Evolutionary conservation across 1,140 invertebrate species (phyloP), one percentile per base, ranked within the genome.

Genomic region (Subanguina moxae): DNA sequence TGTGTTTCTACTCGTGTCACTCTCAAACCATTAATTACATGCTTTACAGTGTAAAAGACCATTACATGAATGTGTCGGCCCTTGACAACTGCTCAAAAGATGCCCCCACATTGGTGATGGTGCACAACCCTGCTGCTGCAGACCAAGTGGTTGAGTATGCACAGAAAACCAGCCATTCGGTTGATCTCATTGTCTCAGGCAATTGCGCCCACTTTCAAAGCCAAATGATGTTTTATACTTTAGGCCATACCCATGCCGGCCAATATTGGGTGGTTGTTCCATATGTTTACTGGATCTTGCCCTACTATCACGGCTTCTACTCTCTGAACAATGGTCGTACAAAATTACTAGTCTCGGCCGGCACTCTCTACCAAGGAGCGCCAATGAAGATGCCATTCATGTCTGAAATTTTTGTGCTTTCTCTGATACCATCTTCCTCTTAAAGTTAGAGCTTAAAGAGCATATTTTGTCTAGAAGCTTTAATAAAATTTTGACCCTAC

Each of bases 321-420:
- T 8, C 13, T 17, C 19, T 78, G 23, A 57, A 59, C n/a, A 57
- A 62, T 38, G 74, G 66, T 5, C 28, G 46, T 21, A 76, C 76
- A 17, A 57, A 68, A 30, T 57, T 76, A 17, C 28, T 76, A 13
- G 74, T 76, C 21, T 71, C 65, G 21, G 76, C 74, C 23, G 74
- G 74, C 30, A 79, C 76, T 42, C 48, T 76, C 7, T 76, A 59
- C 58, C 74, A 76, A 67, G 70, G 67, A 21, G 76, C 76, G 28
- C 71, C 74, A 13, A 78, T 76, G 76, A 76, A 76, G 46, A 78
- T 65, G 45, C 63, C 64, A 3, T 76, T 69, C 43, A 59, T 66
- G 42, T 75, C 76, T 17, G 62, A 76, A 71, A 76, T 76, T 30
- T 76, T 72, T 72, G 27, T 63, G 30, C 28, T 61, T 23, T 32